A percentile compares a stretch with the other conserved stretches of the same genome.
Evolutionary conservation across 1,140 invertebrate genomes (phyloP).

Genomic region (Apis dorsata): DNA sequence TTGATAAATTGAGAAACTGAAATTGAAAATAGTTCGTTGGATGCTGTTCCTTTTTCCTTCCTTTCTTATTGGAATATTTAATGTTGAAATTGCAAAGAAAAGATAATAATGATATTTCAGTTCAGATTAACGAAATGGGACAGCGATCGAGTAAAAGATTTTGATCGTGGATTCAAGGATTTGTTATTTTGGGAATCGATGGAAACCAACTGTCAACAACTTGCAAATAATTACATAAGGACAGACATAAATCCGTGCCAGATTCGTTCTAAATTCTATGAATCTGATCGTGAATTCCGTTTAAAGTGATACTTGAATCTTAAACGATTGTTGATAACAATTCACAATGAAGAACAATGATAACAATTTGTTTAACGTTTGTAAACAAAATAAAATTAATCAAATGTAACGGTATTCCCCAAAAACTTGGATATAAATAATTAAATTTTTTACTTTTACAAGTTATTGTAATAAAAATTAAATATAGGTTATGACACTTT

Average conservation of each 20-base stretch:
- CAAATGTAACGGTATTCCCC: neutral
- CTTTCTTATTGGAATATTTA: too few relatives aligned
- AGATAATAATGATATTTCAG: neutral
- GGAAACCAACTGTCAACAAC: slow-evolving; percentile 62
- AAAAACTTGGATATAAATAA: neutral
- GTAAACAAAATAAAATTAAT: neutral
- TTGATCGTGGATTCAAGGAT: slow-evolving; percentile 57
- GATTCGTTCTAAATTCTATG: slow-evolving; percentile 43
- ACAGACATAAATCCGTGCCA: slow-evolving; percentile 58
- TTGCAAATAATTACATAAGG: slow-evolving; percentile 63
- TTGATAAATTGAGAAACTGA: too few relatives aligned
- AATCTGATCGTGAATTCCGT: slow-evolving; percentile 28
- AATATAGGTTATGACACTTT: neutral
- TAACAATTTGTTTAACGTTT: neutral
- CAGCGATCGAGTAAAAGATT: slow-evolving; percentile 50
- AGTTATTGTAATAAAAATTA: neutral
- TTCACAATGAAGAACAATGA: neutral
- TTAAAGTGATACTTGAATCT: slow-evolving; percentile 10
- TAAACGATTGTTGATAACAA: too few relatives aligned
- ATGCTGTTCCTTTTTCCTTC: neutral
- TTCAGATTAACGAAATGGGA: neutral
- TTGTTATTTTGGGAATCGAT: slow-evolving; percentile 67
- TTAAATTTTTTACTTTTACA: neutral
- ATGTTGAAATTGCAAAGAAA: neutral
- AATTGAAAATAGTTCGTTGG: neutral